Conservation (phyloP, 37 sponge, comb jelly and placozoan genomes). For the Hormiphora californensis region DNA sequence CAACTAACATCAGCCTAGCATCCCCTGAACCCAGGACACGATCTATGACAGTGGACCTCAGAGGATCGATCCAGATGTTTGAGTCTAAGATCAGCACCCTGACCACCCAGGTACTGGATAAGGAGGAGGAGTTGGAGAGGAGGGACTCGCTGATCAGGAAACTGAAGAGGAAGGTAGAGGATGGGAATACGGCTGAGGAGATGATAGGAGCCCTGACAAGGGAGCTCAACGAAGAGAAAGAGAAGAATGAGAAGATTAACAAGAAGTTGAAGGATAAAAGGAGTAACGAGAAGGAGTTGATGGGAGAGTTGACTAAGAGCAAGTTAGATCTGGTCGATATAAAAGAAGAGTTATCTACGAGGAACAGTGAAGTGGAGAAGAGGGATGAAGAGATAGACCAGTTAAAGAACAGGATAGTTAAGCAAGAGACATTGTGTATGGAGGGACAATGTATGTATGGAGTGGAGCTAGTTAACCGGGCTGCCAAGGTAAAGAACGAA, state of each 20-base stretch:
- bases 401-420: background rate
- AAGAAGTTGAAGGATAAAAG: background rate
- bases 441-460: background rate
- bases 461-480: background rate
- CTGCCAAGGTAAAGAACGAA: background rate
- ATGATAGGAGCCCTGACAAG: background rate
- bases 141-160: background rate
- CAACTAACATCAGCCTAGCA: background rate
- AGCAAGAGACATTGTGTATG: background rate
- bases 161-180: background rate
- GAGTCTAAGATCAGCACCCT: background rate
- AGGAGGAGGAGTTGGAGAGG: background rate
- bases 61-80: background rate
- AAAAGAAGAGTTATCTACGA: background rate
- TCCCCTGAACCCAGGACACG: background rate
- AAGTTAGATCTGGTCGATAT: background rate
- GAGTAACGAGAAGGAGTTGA: background rate
- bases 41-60: background rate
- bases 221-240: background rate
- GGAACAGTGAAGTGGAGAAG: background rate
- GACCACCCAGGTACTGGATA: background rate
- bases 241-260: background rate
- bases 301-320: background rate
- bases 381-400: background rate
- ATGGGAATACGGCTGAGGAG: background rate